phyloP scores from a whole-genome alignment of 1,140 invertebrate genomes.

The Halotydeus destructor region DNA sequence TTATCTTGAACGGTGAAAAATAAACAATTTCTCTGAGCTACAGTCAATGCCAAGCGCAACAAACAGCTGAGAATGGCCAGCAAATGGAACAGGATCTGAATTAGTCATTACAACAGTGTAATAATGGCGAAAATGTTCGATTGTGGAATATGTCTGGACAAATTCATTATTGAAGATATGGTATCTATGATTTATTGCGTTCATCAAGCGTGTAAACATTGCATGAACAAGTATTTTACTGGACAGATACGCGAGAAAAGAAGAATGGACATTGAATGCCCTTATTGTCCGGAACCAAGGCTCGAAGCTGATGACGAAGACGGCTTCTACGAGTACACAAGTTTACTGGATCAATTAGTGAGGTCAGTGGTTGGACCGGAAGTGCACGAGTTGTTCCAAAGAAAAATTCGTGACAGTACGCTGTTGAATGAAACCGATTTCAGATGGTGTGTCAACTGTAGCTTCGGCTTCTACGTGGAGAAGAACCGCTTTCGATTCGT shows the following conservation, averaged over 20 bases:
- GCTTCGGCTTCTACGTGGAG: too few species aligned
- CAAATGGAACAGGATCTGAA: too few species aligned
- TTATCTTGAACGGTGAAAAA: too few species aligned
- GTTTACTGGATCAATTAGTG: slow-evolving; percentile 6
- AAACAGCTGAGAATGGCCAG: too few species aligned
- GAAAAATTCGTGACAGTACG: slow-evolving; percentile 66
- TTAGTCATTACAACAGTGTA: too few species aligned
- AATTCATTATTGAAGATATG: too few species aligned
- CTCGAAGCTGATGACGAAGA: slow-evolving; percentile 29
- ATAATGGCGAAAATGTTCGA: too few species aligned
- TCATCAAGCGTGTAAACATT: slow-evolving; percentile 67
- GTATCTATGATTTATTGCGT: slow-evolving; percentile 69
- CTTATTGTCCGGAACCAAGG: slow-evolving; percentile 43
- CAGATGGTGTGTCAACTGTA: slow-evolving; percentile 90
- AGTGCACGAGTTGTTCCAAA: slow-evolving; percentile 71
- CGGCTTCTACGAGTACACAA: slow-evolving; percentile 7
- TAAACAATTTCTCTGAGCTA: too few species aligned
- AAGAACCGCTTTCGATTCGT: not conserved
- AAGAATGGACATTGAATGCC: slow-evolving; percentile 72
- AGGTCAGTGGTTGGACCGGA: slow-evolving; percentile 40
- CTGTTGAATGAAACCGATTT: slow-evolving; percentile 83
- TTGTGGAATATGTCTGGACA: too few species aligned
- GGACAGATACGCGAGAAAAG: slow-evolving; percentile 71
- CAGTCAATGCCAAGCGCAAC: too few species aligned
- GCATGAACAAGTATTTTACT: slow-evolving; percentile 72